phyloP scores from a whole-genome alignment of 2,113 vertebrate species.

The Recurvirostra avosetta region DNA sequence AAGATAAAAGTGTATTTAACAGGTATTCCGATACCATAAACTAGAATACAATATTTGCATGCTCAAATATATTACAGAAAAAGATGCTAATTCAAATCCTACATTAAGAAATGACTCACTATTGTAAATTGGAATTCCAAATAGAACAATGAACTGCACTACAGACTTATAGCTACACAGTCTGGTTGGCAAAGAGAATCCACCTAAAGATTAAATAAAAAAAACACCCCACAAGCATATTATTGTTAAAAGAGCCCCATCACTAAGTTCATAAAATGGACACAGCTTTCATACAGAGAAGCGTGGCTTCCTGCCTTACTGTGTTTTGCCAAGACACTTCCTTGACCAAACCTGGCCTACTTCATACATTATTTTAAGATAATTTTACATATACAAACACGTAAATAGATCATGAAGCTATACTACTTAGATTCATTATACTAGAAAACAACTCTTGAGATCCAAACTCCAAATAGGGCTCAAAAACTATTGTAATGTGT shows the following conservation, averaged over 20 bases:
- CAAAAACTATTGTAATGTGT: neutral
- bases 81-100: constrained; percentile 18
- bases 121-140: constrained; percentile 26
- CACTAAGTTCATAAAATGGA: neutral
- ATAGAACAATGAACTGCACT: constrained; percentile 33
- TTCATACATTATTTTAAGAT: neutral
- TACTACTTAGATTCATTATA: neutral
- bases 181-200: constrained; percentile 3
- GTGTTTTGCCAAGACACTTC: neutral
- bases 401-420: neutral
- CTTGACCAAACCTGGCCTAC: neutral
- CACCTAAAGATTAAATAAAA: neutral
- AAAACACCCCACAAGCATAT: neutral
- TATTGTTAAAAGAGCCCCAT: neutral
- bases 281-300: neutral
- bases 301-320: neutral
- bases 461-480: neutral
- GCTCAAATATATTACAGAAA: constrained; percentile 25
- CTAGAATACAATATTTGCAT: constrained; percentile 48
- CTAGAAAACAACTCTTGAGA: neutral
- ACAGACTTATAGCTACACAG: neutral
- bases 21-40: constrained; percentile 52
- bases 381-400: neutral
- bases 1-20: constrained; percentile 58
- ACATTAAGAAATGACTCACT: constrained; percentile 31